A percentile compares a stretch with the other conserved stretches of the same genome.
These are phyloP conservation scores for Mormyrus iriodes DNA, from an alignment of 2,113 vertebrate species.

Conservation along the genomic window DNA sequence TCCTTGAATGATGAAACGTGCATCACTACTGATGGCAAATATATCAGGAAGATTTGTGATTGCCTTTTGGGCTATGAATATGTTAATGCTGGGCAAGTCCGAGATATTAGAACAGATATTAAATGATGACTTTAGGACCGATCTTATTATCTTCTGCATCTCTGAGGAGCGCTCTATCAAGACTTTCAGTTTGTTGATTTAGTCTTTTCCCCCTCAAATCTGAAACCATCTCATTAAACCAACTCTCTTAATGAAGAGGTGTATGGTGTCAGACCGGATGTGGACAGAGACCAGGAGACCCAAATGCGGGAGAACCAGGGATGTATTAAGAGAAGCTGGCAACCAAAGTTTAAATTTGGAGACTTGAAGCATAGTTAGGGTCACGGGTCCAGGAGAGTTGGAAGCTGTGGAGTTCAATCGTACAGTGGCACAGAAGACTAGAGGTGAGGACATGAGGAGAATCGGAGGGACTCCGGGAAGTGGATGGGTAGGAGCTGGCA, in stretches of 20 bases:
- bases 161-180: background rate
- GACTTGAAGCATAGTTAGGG: background rate
- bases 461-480: background rate
- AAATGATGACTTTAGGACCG: background rate
- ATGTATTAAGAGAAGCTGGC: background rate
- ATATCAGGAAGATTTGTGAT: background rate
- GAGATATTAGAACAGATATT: background rate
- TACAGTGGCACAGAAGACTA: background rate
- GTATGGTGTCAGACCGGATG: background rate
- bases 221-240: background rate
- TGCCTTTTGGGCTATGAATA: background rate
- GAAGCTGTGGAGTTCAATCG: background rate
- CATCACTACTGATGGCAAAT: background rate
- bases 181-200: background rate
- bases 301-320: background rate
- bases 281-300: background rate
- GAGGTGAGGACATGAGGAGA: background rate
- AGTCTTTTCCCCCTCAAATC: background rate
- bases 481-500: background rate
- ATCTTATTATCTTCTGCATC: background rate
- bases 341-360: background rate
- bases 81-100: background rate
- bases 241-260: background rate
- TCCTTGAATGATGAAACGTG: constrained; percentile 4
- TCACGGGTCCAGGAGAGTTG: background rate